phyloP scores from a whole-genome alignment of 2,888 invertebrate species.

The Coelopa pilipes region DNA sequence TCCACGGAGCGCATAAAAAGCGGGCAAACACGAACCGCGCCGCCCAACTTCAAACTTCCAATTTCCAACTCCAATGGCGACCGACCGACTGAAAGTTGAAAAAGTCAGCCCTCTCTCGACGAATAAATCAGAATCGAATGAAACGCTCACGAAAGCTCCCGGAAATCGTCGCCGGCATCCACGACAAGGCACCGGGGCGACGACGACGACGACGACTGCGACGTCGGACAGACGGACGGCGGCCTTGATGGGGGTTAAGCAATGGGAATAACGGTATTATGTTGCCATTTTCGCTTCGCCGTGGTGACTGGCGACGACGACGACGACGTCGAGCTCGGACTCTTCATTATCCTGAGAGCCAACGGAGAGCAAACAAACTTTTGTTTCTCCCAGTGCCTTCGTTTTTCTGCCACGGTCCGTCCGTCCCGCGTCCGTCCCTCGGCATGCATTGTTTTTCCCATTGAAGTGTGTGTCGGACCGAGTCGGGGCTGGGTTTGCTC shows the following conservation, averaged over 20 bases:
- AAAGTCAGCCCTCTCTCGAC: background rate
- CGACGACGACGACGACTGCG: background rate
- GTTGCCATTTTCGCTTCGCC: constrained; percentile 11
- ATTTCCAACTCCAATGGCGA: too few relatives aligned
- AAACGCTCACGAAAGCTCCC: background rate
- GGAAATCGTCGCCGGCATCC: constrained; percentile 6
- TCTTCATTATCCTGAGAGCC: constrained; percentile 1
- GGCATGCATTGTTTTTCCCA: constrained; percentile 10
- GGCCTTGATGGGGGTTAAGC: constrained; percentile 12
- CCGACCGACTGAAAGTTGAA: too few relatives aligned
- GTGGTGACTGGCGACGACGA: background rate
- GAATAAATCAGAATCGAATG: constrained; percentile 8
- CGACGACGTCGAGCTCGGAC: background rate
- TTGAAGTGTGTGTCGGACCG: constrained; percentile 12
- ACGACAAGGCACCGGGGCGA: too few relatives aligned
- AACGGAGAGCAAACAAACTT: constrained; percentile 24
- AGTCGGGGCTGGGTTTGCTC: constrained; percentile 1
- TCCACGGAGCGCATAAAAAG: constrained; percentile 6
- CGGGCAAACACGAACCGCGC: background rate
- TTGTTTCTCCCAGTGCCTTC: background rate
- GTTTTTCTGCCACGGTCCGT: background rate
- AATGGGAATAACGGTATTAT: constrained; percentile 24
- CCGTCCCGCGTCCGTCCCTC: background rate
- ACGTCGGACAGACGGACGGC: background rate
- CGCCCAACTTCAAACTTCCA: background rate